These are phyloP conservation scores for Periophthalmus modestus DNA, from an alignment of 2,113 vertebrate genomes.

Conservation along the genomic window DNA sequence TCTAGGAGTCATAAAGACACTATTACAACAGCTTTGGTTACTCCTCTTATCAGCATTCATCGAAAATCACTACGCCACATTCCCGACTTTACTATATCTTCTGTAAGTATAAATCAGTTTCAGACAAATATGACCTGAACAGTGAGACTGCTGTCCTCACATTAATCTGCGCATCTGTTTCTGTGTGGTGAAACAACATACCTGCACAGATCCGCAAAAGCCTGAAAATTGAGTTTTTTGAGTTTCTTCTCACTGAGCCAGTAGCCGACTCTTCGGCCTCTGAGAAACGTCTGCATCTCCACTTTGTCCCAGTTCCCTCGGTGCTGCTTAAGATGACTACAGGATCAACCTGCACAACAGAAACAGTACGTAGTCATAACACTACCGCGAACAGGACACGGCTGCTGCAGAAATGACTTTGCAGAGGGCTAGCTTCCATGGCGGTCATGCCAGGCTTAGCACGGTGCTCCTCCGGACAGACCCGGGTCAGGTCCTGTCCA, in stretches of 20 bases:
- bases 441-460: background rate
- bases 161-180: background rate
- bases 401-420: slow-evolving; percentile 11
- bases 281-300: slow-evolving; percentile 94
- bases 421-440: background rate
- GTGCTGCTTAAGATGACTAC: slow-evolving; percentile 45
- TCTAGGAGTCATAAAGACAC: background rate
- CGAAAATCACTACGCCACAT: background rate
- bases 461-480: background rate
- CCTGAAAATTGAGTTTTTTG: slow-evolving; percentile 97
- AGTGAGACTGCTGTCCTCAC: background rate
- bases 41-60: background rate
- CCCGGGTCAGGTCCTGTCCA: background rate
- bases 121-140: background rate
- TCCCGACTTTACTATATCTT: background rate
- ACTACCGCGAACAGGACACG: slow-evolving; percentile 9
- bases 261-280: slow-evolving; percentile 92
- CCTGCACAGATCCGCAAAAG: slow-evolving; percentile 96
- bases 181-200: slow-evolving; percentile 49
- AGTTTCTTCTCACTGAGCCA: slow-evolving; percentile 99
- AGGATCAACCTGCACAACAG: slow-evolving; percentile 51
- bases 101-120: background rate
- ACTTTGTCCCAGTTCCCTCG: slow-evolving; percentile 32
- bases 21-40: no score
- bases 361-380: slow-evolving; percentile 18